Percentiles rank a stretch among this genome's conserved stretches.
Evolutionary conservation across 2,888 invertebrate species (phyloP).

Genomic region (Amiota mariae): DNA sequence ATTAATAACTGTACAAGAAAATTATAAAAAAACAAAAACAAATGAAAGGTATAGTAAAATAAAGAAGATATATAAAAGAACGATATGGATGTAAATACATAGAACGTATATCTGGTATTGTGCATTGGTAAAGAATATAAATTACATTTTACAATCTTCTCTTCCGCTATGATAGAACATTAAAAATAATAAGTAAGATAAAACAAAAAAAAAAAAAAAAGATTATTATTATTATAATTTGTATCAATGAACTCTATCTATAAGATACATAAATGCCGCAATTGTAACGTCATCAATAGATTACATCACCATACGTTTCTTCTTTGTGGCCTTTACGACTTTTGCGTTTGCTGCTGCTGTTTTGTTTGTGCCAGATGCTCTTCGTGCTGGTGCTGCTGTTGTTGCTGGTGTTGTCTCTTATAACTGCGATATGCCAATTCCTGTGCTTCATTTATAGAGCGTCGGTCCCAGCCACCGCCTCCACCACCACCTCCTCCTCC

Average conservation of each 20-base stretch:
- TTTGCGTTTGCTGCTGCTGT: slow-evolving; percentile 45
- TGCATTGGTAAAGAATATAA: too few species aligned
- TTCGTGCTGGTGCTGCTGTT: slow-evolving; percentile 47
- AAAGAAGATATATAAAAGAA: too few species aligned
- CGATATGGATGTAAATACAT: background rate
- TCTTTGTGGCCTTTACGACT: slow-evolving; percentile 50
- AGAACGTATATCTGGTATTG: background rate
- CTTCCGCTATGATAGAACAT: slow-evolving; percentile 12
- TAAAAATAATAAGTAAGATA: slow-evolving; percentile 40
- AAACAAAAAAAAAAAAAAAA: slow-evolving; percentile 31
- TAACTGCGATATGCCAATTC: slow-evolving; percentile 84
- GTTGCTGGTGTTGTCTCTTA: slow-evolving; percentile 70
- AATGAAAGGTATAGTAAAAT: background rate
- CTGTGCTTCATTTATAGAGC: slow-evolving; percentile 78
- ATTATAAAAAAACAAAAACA: slow-evolving; percentile 5
- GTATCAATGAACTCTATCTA: slow-evolving; percentile 54
- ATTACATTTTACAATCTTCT: too few species aligned
- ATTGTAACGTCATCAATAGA: slow-evolving; percentile 19
- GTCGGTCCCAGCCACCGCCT: slow-evolving; percentile 82
- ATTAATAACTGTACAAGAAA: slow-evolving; percentile 35
- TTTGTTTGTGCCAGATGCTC: slow-evolving; percentile 58
- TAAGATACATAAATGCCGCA: slow-evolving; percentile 62
- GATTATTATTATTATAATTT: slow-evolving; percentile 2
- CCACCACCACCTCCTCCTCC: slow-evolving; percentile 74
- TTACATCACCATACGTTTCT: slow-evolving; percentile 35